Base-by-base conservation (phyloP, 2,113 vertebrate species). In the Amblyopsis rosae region DNA sequence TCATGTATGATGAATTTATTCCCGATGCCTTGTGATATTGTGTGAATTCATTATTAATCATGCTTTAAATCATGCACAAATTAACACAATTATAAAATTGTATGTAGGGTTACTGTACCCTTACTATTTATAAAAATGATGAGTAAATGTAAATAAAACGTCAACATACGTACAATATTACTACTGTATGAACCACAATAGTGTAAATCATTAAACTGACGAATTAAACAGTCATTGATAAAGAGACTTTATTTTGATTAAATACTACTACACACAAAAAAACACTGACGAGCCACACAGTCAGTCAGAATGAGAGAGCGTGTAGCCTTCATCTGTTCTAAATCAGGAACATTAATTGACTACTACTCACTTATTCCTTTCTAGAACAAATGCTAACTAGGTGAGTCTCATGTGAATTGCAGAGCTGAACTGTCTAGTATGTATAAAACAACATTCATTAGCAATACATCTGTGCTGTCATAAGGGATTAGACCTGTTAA, bases 181-280 rank as follows among this genome's bases (percentile, higher is more conserved):
- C 35, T 6, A 41, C 35, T 41, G 35, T 7, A 17, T 16, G 9
- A 55, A 17, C 9, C 17, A 17, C 54, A 55, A 55, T 2, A 55
- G 6, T 1, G 10, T 55, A 13, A 10, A 13, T 26, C 26, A 26
- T 50, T 50, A 65, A 12, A 67, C 45, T 11, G 1, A 53, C 3
- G 13, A 32, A 1, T 55, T 49, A 33, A 32, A 6, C 17, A 51
- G 35, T 41, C 16, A 76, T 75, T 71, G 32, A 81, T 64, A 70
- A 62, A 59, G 32, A 80, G 48, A 63, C 66, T 87, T 88, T 88
- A 88, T 86, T 90, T 73, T 33, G 62, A 50, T 75, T 57, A 49
- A 45, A 70, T 59, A 69, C 80, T 63, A 79, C 59, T 50, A 51
- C 80, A 85, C 69, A 68, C 59, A 69, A 75, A 73, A 66, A 62